Base-by-base conservation (phyloP, 1,140 invertebrate species). In the Carcinoscorpius rotundicauda region DNA sequence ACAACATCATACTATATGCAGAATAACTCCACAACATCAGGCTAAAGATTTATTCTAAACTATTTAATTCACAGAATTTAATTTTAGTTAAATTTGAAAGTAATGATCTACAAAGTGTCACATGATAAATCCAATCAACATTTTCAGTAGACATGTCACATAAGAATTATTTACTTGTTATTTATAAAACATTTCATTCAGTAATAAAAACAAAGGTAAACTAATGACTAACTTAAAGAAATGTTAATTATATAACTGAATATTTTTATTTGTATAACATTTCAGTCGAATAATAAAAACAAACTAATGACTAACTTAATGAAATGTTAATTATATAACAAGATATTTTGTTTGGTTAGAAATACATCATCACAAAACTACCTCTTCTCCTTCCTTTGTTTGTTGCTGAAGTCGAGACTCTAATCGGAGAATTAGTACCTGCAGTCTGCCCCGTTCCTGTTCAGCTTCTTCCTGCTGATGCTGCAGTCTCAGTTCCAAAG, bases 321-420 rank as follows among this genome's bases (percentile, higher is more conserved):
- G n/a, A 9, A 9, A n/a, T 55, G 53, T 55, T 55, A 9, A 9
- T 55, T n/a, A 9, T 55, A 9, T 55, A 9, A 9, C 8, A 2
- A n/a, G 8, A 9, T 55, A 55, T 55, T 55, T 9, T 55, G 2
- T 9, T 55, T 8, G 53, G 53, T 9, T 55, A 8, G 8, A 9
- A n/a, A n/a, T 55, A 55, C 8, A 53, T 52, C 52, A 58, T 4
- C 4, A 48, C 10, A 61, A 8, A 61, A 49, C 48, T 49, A 68
- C 66, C 52, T 68, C 66, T 65, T 68, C 66, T 9, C 56, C 61
- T 63, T 68, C 66, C 4, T 51, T 63, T 9, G 66, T 55, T n/a
- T 56, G 52, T 48, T 65, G 58, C 49, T 68, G 63, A 9, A 68
- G 57, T 29, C 66, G 56, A 49, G 11, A 64, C n/a, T 68, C 66